Conservation (phyloP, 2,797 vertebrate genomes). For the Lindbergichthys nudifrons region DNA sequence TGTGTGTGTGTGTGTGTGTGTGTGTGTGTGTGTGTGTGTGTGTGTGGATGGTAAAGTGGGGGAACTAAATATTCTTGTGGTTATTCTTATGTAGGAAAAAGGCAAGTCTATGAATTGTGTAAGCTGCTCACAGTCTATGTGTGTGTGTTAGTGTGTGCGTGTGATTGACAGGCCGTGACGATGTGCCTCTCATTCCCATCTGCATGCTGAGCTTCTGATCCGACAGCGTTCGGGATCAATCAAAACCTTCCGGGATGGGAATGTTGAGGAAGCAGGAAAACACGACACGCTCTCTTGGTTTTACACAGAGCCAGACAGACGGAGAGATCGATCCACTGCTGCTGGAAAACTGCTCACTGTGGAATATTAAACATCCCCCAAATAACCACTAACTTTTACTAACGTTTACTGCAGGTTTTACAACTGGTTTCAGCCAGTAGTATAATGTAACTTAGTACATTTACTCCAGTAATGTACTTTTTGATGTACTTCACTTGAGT, state of each 20-base stretch:
- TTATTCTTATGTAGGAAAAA: constrained; percentile 72
- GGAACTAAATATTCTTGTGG: constrained; percentile 77
- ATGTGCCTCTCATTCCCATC: constrained; percentile 72
- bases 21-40: constrained; percentile 42
- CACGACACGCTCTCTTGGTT: constrained; percentile 75
- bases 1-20: constrained; percentile 34
- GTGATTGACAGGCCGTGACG: constrained; percentile 78
- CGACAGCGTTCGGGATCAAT: constrained; percentile 72
- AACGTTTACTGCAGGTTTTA: constrained; percentile 10
- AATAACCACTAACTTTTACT: constrained; percentile 9
- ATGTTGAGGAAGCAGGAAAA: constrained; percentile 72
- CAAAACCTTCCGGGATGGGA: constrained; percentile 75
- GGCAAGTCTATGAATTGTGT: constrained; percentile 74
- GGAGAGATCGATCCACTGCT: constrained; percentile 52
- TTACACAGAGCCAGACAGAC: constrained; percentile 64
- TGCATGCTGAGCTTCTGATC: constrained; percentile 64
- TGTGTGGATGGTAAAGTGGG: constrained; percentile 65
- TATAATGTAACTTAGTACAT: too few relatives aligned
- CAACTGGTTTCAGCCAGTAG: not conserved
- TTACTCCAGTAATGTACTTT: too few relatives aligned
- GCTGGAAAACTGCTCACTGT: constrained; percentile 35
- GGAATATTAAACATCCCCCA: constrained; percentile 50
- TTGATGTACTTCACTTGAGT: too few relatives aligned
- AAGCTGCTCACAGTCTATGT: constrained; percentile 65
- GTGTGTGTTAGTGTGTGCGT: constrained; percentile 29